phyloP scores from a whole-genome alignment of 1,140 invertebrate species.

The Plodia interpunctella region DNA sequence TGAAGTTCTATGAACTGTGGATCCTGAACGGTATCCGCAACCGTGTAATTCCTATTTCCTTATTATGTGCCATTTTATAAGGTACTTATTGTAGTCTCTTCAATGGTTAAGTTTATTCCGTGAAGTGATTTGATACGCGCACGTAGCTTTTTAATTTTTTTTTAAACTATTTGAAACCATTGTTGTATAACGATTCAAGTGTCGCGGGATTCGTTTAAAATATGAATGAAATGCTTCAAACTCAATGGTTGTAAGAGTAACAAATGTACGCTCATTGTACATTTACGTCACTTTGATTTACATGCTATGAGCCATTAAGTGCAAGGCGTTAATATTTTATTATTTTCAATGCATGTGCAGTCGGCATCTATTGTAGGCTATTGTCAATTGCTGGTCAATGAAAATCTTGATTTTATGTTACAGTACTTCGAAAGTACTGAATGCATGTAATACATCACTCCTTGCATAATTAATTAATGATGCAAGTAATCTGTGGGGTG shows the following conservation, averaged over 20 bases:
- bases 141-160: not conserved
- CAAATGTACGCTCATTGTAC: not conserved
- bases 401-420: no score
- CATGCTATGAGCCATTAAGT: not conserved
- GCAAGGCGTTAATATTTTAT: not conserved
- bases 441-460: no score
- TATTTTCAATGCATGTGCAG: not conserved
- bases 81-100: conserved; percentile 6
- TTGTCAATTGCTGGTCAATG: not conserved
- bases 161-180: conserved; percentile 1
- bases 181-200: conserved; percentile 9
- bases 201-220: conserved; percentile 12
- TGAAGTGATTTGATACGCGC: conserved; percentile 42
- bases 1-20: conserved; percentile 3
- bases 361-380: not conserved
- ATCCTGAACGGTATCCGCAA: conserved; percentile 3
- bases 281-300: not conserved
- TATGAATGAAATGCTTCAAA: conserved; percentile 13
- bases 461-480: no score
- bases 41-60: conserved; percentile 51
- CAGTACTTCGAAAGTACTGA: no score
- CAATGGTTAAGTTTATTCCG: conserved; percentile 1
- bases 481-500: no score
- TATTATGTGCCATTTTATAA: conserved; percentile 34
- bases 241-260: not conserved